These are phyloP conservation scores for Pangasius djambal DNA, from an alignment of 2,797 vertebrate genomes.

Conservation along the genomic window DNA sequence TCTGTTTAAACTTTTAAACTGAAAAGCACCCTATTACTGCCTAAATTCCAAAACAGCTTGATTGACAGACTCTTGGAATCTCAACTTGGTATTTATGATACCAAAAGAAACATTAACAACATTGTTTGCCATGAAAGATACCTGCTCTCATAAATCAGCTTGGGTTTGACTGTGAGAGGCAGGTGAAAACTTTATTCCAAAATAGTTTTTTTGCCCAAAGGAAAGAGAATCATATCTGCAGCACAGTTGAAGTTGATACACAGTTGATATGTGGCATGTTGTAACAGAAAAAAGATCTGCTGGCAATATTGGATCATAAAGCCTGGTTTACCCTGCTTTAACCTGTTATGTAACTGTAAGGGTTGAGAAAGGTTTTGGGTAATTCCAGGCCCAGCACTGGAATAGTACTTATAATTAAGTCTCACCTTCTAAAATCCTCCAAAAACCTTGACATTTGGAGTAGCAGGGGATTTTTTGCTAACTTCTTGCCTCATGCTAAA, in stretches of 20 bases:
- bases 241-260: constrained; percentile 26
- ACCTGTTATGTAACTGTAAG: constrained; percentile 21
- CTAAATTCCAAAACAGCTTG: background rate
- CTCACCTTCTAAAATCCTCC: background rate
- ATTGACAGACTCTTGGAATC: background rate
- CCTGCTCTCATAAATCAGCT: constrained; percentile 47
- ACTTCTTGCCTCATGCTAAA: constrained; percentile 20
- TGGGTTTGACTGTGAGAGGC: constrained; percentile 42
- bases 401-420: background rate
- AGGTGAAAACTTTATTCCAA: constrained; percentile 43
- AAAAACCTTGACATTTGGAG: constrained; percentile 17
- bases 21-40: background rate
- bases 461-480: constrained; percentile 7
- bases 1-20: background rate
- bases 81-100: constrained; percentile 25
- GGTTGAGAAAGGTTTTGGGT: constrained; percentile 12
- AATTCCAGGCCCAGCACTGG: constrained; percentile 15
- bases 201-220: constrained; percentile 24
- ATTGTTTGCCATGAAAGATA: background rate
- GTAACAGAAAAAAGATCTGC: constrained; percentile 44
- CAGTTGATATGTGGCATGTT: constrained; percentile 54
- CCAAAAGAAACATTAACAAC: background rate
- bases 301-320: constrained; percentile 19
- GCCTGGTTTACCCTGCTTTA: background rate
- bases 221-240: constrained; percentile 17